Base-by-base conservation (phyloP, 2,888 invertebrate species). In the Tetragonisca angustula region DNA sequence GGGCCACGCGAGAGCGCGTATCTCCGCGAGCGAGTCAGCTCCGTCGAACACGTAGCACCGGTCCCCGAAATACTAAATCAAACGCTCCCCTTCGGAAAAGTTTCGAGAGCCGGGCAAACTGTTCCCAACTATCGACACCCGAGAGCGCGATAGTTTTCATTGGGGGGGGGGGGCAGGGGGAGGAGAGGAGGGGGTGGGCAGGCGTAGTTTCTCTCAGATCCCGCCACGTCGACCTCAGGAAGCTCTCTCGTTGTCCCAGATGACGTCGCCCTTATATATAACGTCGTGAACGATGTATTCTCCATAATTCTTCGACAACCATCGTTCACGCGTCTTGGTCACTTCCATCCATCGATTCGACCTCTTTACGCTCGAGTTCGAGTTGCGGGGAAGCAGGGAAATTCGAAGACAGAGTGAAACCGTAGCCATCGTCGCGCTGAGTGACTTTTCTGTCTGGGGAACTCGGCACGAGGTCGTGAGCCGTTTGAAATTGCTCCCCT, bases 271-370 rank as follows among this genome's bases (percentile, higher is more conserved):
- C 32, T 19, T 27, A 24, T 61, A 61, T 17, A 11, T 11, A 43
- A 43, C 43, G 17, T 52, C 62, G 61, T 80, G 67, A 75, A 80
- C 75, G 67, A 24, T 61, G 27, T 17, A 32, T 62, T 11, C 24
- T 32, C 36, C 19, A 27, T 62, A 67, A 77, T 65, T 70, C 67
- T 62, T 77, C 64, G n/a, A 80, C 64, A 73, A 72, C 87, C 52
- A 81, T 89, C 78, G 86, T 76, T 88, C 81, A 83, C 73, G 73
- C 36, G 54, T 17, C 72, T 13, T 61, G 43, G 19, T 79, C 74
- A 52, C 78, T 78, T 70, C 79, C 2, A 32, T n/a, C 32, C 32
- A 83, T 62, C 76, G 76, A 61, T 61, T 19, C 17, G 19, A 61
- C 27, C 61, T 19, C 9, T 32, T 61, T 24, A 59, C 56, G n/a